Conservation (phyloP, 2,797 vertebrate genomes). For the Phalanger gymnotis region DNA sequence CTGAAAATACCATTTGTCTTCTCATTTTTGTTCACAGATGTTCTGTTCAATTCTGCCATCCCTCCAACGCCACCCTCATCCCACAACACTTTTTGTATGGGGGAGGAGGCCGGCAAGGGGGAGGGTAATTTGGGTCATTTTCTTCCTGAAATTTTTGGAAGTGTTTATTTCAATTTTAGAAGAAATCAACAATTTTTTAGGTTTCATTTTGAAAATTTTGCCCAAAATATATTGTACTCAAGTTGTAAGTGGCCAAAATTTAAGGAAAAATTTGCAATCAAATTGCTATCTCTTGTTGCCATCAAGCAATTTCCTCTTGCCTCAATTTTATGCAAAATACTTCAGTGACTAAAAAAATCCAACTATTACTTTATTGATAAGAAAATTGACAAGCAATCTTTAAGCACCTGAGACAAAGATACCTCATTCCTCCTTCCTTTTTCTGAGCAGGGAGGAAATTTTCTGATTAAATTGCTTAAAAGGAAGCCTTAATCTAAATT, state of each 20-base stretch:
- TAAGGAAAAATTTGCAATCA: conserved; percentile 76
- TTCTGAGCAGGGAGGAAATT: not conserved
- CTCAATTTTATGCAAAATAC: conserved; percentile 73
- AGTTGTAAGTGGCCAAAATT: conserved; percentile 74
- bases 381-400: conserved; percentile 45
- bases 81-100: conserved; percentile 50
- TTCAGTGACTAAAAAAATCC: conserved; percentile 52
- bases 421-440: conserved; percentile 21
- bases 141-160: conserved; percentile 73
- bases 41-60: conserved; percentile 65
- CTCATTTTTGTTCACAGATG: conserved; percentile 74
- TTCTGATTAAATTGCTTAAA: not conserved
- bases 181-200: conserved; percentile 76
- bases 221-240: conserved; percentile 80
- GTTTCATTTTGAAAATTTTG: conserved; percentile 76
- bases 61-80: not conserved
- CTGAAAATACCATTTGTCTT: conserved; percentile 77
- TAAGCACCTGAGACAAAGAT: conserved; percentile 44
- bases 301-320: conserved; percentile 70
- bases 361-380: not conserved
- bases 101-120: conserved; percentile 61
- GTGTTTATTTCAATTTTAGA: conserved; percentile 76
- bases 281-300: conserved; percentile 71
- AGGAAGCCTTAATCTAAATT: not conserved
- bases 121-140: conserved; percentile 75